Evolutionary conservation across 2,113 vertebrate species (phyloP).

Genomic region (Eulemur macaco): DNA sequence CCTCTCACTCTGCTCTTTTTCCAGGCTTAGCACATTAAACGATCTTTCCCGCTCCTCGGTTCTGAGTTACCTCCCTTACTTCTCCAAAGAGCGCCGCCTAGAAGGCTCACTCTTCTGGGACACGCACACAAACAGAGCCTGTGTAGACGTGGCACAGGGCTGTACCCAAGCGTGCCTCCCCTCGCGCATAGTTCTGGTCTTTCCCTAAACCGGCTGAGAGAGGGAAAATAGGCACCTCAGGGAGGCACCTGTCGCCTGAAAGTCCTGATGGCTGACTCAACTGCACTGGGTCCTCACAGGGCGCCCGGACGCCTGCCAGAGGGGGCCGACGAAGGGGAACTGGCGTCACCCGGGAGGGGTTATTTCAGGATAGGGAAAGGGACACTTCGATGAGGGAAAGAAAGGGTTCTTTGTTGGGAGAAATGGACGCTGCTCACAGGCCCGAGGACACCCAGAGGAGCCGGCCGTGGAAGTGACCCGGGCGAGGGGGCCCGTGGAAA

Average conservation of each 20-base stretch:
- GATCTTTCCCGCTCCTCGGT: neutral
- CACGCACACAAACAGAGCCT: neutral
- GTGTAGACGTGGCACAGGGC: neutral
- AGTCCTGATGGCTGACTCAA: neutral
- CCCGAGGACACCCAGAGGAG: neutral
- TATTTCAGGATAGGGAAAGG: neutral
- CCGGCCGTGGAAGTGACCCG: neutral
- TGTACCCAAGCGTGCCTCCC: neutral
- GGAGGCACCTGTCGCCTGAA: neutral
- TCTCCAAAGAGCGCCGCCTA: slow-evolving; percentile 6
- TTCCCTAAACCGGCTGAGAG: neutral
- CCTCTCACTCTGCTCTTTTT: neutral
- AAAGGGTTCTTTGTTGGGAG: neutral
- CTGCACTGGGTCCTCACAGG: neutral
- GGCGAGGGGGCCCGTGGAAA: neutral
- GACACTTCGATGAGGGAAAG: neutral
- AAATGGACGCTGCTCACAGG: neutral
- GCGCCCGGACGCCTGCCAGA: neutral
- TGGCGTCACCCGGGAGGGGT: neutral
- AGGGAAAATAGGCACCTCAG: neutral
- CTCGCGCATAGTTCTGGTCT: neutral
- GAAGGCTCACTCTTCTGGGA: neutral
- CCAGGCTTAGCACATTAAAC: neutral
- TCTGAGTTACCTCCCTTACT: neutral
- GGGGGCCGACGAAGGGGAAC: too few species aligned